Percentiles rank a stretch among this genome's conserved stretches.
Evolutionary conservation across 2,888 invertebrate species (phyloP).

Genomic region (Caenorhabditis uteleia): DNA sequence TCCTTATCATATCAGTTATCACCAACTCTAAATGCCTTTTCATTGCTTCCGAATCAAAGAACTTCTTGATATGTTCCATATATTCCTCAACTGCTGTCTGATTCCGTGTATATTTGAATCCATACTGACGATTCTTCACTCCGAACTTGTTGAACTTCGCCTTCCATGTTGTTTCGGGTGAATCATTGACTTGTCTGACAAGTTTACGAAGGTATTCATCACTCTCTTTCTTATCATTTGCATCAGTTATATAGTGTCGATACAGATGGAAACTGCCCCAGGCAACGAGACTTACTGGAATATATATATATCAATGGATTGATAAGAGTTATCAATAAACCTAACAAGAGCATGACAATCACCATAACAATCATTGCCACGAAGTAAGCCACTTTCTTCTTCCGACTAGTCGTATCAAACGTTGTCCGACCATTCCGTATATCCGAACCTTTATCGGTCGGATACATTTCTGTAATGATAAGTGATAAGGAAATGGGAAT

Average conservation of each 20-base stretch:
- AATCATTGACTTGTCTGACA: constrained; percentile 62
- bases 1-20: not conserved
- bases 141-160: constrained; percentile 66
- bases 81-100: constrained; percentile 65
- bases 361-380: constrained; percentile 10
- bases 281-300: constrained; percentile 37
- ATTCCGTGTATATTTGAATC: constrained; percentile 62
- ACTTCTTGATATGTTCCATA: constrained; percentile 56
- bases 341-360: constrained; percentile 20
- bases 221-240: constrained; percentile 43
- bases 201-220: constrained; percentile 60
- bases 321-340: constrained; percentile 9
- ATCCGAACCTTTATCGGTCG: constrained; percentile 22
- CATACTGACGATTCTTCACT: constrained; percentile 54
- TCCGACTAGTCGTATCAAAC: constrained; percentile 28
- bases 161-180: constrained; percentile 63
- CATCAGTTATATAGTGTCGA: constrained; percentile 34
- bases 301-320: not conserved
- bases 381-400: constrained; percentile 16
- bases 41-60: constrained; percentile 64
- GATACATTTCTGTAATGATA: constrained; percentile 31
- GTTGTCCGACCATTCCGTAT: constrained; percentile 11
- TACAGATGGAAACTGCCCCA: constrained; percentile 40
- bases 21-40: constrained; percentile 60
- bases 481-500: constrained; percentile 1